These are phyloP conservation scores for Upupa epops DNA, from an alignment of 2,113 vertebrate species.

Conservation along the genomic window DNA sequence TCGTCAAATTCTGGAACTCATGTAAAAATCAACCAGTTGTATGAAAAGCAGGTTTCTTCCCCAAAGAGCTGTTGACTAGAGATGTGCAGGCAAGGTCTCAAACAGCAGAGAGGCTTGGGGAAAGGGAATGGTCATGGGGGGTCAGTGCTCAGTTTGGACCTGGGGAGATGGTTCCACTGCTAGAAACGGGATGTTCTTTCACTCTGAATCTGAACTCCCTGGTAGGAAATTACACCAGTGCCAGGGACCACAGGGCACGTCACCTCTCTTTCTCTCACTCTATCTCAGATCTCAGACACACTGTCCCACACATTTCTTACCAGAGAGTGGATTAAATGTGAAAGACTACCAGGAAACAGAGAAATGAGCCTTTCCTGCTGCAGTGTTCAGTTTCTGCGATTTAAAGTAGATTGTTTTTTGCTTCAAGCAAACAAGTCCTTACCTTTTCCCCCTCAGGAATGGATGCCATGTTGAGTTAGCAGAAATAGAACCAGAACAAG, in stretches of 20 bases:
- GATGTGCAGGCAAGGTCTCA: background rate
- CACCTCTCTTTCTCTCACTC: background rate
- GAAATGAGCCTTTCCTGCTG: background rate
- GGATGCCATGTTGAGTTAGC: background rate
- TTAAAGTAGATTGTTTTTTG: background rate
- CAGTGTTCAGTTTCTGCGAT: background rate
- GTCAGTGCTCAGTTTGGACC: background rate
- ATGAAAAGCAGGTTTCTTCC: background rate
- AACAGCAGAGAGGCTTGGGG: background rate
- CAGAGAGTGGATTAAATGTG: background rate
- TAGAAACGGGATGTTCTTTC: background rate
- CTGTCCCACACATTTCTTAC: background rate
- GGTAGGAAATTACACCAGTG: background rate
- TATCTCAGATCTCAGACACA: background rate
- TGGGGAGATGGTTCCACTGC: background rate
- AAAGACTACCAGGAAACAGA: background rate
- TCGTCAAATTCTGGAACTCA: background rate
- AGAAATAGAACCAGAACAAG: conserved; percentile 32
- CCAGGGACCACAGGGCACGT: background rate
- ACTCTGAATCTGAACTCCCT: background rate
- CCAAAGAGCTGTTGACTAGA: background rate
- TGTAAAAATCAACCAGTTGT: background rate
- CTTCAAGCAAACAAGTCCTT: background rate
- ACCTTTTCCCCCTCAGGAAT: background rate
- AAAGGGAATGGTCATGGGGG: background rate